Conservation (phyloP, 2,113 vertebrate species). For the Hemicordylus capensis region DNA sequence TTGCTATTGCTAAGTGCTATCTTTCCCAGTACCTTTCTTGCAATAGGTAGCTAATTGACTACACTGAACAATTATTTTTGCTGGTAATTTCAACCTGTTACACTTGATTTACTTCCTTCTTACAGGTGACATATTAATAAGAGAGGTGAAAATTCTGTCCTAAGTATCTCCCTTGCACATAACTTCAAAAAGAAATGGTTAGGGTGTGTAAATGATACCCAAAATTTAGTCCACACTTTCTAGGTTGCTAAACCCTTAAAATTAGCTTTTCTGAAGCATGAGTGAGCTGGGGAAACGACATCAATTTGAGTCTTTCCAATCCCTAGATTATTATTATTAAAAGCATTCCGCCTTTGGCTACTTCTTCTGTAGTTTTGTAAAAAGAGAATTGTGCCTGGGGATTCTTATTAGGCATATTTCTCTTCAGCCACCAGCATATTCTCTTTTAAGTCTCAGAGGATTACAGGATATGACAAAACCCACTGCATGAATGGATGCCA, state of each 20-base stretch:
- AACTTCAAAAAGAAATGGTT: constrained; percentile 16
- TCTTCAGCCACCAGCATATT: not conserved
- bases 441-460: constrained; percentile 41
- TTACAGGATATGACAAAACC: not conserved
- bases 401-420: not conserved
- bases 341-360: constrained; percentile 14
- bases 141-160: constrained; percentile 17
- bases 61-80: not conserved
- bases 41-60: constrained; percentile 6
- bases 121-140: constrained; percentile 11
- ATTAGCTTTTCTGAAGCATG: constrained; percentile 37
- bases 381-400: constrained; percentile 35
- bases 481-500: constrained; percentile 19
- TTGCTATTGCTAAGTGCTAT: too few species aligned
- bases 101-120: constrained; percentile 22
- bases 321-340: constrained; percentile 41
- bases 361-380: constrained; percentile 11
- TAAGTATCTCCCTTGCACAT: not conserved
- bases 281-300: constrained; percentile 39
- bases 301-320: constrained; percentile 35
- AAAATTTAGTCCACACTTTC: constrained; percentile 37
- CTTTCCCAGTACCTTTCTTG: not conserved
- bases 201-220: constrained; percentile 33
- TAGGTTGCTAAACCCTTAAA: constrained; percentile 32
- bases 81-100: not conserved